These are phyloP conservation scores for Syngnathus floridae DNA, from an alignment of 2,113 vertebrate species.

Conservation along the genomic window DNA sequence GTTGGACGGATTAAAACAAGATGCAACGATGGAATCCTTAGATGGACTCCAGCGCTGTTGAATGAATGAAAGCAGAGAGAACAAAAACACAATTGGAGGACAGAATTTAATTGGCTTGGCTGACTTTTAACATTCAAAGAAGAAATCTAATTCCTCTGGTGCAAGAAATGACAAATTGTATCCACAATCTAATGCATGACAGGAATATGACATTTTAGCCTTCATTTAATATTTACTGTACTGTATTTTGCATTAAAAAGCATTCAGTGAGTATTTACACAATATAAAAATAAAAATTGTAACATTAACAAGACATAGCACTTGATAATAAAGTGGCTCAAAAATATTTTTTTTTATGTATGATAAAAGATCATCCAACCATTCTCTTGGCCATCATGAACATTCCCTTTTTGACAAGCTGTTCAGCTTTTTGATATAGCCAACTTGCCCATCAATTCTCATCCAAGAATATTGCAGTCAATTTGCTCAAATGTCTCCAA, in stretches of 20 bases:
- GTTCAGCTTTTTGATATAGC: constrained; percentile 30
- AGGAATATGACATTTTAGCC: constrained; percentile 29
- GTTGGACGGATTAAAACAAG: constrained; percentile 2
- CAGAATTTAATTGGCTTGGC: not conserved
- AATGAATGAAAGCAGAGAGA: constrained; percentile 12
- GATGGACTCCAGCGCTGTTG: not conserved
- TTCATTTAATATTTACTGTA: constrained; percentile 59
- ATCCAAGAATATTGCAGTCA: constrained; percentile 31
- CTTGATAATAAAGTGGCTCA: constrained; percentile 66
- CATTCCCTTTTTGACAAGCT: constrained; percentile 32
- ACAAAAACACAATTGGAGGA: not conserved
- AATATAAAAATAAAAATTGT: constrained; percentile 63
- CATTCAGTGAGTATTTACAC: constrained; percentile 48
- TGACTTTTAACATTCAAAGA: not conserved
- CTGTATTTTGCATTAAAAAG: constrained; percentile 35
- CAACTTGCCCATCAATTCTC: constrained; percentile 35
- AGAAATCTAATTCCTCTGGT: not conserved
- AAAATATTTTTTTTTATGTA: constrained; percentile 45
- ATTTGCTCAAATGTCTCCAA: not conserved
- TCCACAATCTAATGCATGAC: constrained; percentile 12
- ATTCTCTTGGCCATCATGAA: constrained; percentile 19
- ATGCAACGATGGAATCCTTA: not conserved
- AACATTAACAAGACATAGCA: constrained; percentile 41
- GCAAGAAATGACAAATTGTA: constrained; percentile 3
- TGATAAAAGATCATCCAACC: constrained; percentile 26